phyloP scores from a whole-genome alignment of 35 echinoderm and acorn worm genomes.

The Eucidaris tribuloides region DNA sequence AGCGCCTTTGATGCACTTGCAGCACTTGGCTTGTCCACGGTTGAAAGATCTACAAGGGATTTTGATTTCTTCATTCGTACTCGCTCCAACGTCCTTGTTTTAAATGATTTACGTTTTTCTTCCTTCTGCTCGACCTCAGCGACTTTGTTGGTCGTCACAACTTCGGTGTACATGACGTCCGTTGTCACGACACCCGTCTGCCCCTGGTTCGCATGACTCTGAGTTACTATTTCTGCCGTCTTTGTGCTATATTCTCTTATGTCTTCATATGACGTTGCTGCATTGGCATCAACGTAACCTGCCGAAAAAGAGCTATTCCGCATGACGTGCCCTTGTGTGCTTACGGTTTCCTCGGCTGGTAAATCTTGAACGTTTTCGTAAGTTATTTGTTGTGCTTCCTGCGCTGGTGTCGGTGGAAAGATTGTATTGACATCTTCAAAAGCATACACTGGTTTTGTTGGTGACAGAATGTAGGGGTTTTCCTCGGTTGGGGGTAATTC shows the following conservation, averaged over 20 bases:
- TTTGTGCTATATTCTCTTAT: neutral
- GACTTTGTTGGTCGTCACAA: no score
- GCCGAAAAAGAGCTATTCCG: constrained; percentile 1
- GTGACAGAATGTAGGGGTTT: constrained; percentile 54
- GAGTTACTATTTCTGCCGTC: neutral
- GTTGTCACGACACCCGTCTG: neutral
- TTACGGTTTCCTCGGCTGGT: constrained; percentile 4
- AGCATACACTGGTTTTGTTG: neutral
- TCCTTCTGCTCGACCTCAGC: constrained; percentile 8
- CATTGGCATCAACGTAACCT: neutral
- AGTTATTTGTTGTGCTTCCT: neutral
- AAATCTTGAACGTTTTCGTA: neutral
- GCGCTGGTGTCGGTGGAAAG: constrained; percentile 8
- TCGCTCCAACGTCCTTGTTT: constrained; percentile 14
- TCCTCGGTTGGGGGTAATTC: constrained; percentile 34
- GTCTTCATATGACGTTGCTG: no score
- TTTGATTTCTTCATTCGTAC: constrained; percentile 28
- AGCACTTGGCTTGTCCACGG: neutral
- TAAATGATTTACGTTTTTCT: constrained; percentile 6
- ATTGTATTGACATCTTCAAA: constrained; percentile 29
- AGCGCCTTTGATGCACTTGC: neutral
- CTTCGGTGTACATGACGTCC: neutral
- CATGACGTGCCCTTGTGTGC: constrained; percentile 8
- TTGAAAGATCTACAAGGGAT: neutral
- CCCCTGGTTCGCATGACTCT: neutral